Percentiles rank a stretch among this genome's conserved stretches.
phyloP scores from a whole-genome alignment of 37 sponge, comb jelly and placozoan genomes.

The Dysidea cf. avara region DNA sequence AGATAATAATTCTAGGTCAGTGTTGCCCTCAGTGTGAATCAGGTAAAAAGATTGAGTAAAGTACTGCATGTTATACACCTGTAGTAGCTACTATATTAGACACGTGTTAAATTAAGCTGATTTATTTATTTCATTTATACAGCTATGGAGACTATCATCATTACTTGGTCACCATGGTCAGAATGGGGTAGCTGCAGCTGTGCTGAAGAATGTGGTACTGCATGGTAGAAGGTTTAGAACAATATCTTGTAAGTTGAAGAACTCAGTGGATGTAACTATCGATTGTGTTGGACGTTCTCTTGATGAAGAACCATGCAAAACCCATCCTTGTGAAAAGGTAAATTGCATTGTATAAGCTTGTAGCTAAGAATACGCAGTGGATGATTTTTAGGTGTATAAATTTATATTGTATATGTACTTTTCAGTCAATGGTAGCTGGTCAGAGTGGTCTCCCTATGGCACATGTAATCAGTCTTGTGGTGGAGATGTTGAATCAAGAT shows the following conservation, averaged over 20 bases:
- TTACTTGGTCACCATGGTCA: conserved; percentile 51
- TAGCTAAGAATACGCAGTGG: too few relatives aligned
- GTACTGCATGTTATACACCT: too few relatives aligned
- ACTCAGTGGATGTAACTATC: not conserved
- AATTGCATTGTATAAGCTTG: too few relatives aligned
- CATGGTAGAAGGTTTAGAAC: conserved; percentile 12
- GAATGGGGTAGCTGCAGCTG: conserved; percentile 42
- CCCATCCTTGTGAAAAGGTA: conserved; percentile 41
- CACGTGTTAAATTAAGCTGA: too few relatives aligned
- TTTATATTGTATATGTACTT: not conserved
- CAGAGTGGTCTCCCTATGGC: conserved; percentile 67
- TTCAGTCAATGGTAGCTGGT: conserved; percentile 82
- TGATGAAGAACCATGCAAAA: conserved; percentile 34
- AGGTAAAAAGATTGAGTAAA: too few relatives aligned
- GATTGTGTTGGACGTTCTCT: conserved; percentile 26
- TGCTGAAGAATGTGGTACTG: conserved; percentile 45
- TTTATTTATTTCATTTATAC: too few relatives aligned
- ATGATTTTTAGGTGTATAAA: too few relatives aligned
- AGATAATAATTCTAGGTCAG: too few relatives aligned
- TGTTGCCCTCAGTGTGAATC: too few relatives aligned
- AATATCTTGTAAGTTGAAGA: too few relatives aligned
- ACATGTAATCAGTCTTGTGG: conserved; percentile 67
- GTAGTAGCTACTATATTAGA: too few relatives aligned
- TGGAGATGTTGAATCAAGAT: conserved; percentile 42
- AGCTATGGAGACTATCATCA: too few relatives aligned